Evolutionary conservation across 1,140 invertebrate species (phyloP), one percentile per base, ranked within the genome.

Genomic region (Drosophila aff.): DNA sequence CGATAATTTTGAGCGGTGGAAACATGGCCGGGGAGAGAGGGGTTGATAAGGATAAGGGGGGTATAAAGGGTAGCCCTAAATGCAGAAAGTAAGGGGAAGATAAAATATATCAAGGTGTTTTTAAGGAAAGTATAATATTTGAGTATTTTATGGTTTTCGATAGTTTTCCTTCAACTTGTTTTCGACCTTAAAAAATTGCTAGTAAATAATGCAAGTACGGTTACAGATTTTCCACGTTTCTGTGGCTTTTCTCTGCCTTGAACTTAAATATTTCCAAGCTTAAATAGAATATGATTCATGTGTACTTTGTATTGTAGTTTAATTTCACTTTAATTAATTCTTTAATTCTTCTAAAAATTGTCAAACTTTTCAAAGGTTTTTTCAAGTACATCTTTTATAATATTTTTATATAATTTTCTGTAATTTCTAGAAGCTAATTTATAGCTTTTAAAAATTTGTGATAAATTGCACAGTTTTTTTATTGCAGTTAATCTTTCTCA

Each of bases 1-100:
- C 38, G 53, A 73, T 72, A 47, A 50, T 9, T 68, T 64, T 18
- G 1, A 6, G 23, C 0, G 21, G 49, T 4, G 26, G 13, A 11
- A 13, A 61, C 33, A 28, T 53, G 18, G 8, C 9, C 16, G 7
- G 49, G 11, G 15, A 21, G 18, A 28, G 10, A 11, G 21, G 10
- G n/a, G 9, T 5, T 23, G 33, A 55, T 55, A 40, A 55, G 33
- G 21, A n/a, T 33, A 8, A 26, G 55, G 36, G 36, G 28, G 55
- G 15, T 13, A 2, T 13, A 13, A 26, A 26, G 16, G 6, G 11
- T 0, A 7, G 7, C 0, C 3, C 15, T 57, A 6, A 38, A 57
- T 21, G 18, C 15, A 40, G 9, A 40, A 11, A 43, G 9, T 58
- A 8, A n/a, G 4, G 6, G 6, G 9, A 26, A 26, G 3, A n/a